Conservation (phyloP, 2,113 vertebrate genomes). For the Atractosteus spatula region DNA sequence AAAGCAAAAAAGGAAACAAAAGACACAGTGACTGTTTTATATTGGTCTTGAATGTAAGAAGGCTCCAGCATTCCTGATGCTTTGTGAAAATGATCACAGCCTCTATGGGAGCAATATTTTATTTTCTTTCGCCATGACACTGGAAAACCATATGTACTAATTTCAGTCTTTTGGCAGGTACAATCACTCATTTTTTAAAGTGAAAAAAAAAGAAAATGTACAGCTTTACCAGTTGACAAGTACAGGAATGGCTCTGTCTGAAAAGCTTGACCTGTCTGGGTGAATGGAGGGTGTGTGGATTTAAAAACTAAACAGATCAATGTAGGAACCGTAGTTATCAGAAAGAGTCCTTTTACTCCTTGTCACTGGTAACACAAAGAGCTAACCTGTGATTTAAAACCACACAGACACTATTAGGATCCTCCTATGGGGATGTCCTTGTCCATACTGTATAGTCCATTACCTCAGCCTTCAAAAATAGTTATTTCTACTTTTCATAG, state of each 20-base stretch:
- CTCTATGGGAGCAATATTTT: neutral
- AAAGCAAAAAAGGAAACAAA: no score
- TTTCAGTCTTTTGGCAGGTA: slow-evolving; percentile 19
- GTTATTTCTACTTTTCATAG: slow-evolving; percentile 18
- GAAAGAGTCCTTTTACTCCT: accelerated
- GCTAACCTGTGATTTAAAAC: slow-evolving; percentile 33
- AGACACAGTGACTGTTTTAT: no score
- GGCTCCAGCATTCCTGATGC: no score
- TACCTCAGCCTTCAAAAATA: slow-evolving; percentile 25
- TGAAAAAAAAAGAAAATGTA: neutral
- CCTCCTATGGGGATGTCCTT: slow-evolving; percentile 18
- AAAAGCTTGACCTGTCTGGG: slow-evolving; percentile 1
- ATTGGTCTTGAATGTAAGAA: no score
- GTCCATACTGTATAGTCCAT: slow-evolving; percentile 14
- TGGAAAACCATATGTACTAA: slow-evolving; percentile 7
- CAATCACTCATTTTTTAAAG: slow-evolving; percentile 10
- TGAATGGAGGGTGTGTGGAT: slow-evolving; percentile 15
- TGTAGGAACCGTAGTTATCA: slow-evolving; percentile 13
- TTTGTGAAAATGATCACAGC: neutral
- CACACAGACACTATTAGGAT: slow-evolving; percentile 31
- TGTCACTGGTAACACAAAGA: neutral
- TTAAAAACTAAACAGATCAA: slow-evolving; percentile 16
- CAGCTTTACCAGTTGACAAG: neutral
- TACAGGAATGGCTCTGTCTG: slow-evolving; percentile 11
- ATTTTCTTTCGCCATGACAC: neutral